Base-by-base conservation (phyloP, 2,888 invertebrate species). In the Pharmacophagus antenor region DNA sequence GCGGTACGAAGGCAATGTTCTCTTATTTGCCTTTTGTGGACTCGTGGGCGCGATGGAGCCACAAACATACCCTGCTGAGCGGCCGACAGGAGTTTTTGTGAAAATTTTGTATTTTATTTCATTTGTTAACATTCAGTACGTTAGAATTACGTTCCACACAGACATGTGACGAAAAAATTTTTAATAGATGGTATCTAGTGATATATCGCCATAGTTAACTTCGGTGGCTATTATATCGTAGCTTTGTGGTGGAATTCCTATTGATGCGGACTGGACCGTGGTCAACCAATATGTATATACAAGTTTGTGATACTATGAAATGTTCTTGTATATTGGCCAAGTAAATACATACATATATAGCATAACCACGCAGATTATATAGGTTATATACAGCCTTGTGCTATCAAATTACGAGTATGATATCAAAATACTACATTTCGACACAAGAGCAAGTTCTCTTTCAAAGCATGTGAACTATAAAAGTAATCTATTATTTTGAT, bases 1-100 rank as follows among this genome's bases (percentile, higher is more conserved):
- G 62, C 65, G 65, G 67, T 76, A 75, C 70, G 65, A 67, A 70
- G 73, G 81, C 72, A 86, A 77, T 87, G 85, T 89, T 88, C 89
- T 84, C 85, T 88, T 89, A 89, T 89, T 88, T 89, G 88, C 86
- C 88, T 81, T 85, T 90, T 90, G 89, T 89, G 74, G 74, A 74
- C 78, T 82, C 81, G 88, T 88, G 88, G 90, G 90, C 88, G 87
- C 88, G 90, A 89, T 88, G 88, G 86, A 80, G 84, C 88, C 88
- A 79, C 89, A 88, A 89, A 87, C 86, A 85, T 82, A 74, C 82
- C 88, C 86, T 79, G 88, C 89, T 84, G 89, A 70, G 89, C 76
- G 78, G 75, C 84, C 82, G 80, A 82, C 74, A 72, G 67, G 47
- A 79, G 84, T 89, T 88, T 88, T 88, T 82, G 73, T 65, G 63